These are phyloP conservation scores for Python bivittatus DNA, from an alignment of 2,113 vertebrate species.

Conservation along the genomic window DNA sequence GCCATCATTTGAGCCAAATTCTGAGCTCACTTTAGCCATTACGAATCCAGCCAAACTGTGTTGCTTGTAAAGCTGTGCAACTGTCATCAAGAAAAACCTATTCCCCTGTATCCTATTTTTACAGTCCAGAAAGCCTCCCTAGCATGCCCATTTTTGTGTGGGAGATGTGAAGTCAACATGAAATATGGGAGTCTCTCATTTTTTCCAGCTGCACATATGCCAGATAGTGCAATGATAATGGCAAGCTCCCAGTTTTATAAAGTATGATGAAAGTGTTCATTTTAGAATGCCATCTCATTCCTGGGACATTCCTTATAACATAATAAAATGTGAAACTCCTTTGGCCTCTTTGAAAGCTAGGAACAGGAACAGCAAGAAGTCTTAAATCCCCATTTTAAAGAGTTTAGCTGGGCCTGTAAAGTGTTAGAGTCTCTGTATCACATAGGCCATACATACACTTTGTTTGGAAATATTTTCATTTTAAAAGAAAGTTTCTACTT, in stretches of 20 bases:
- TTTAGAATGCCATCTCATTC: conserved; percentile 62
- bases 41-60: background rate
- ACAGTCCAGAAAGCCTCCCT: conserved; percentile 16
- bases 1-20: background rate
- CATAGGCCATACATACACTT: background rate
- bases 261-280: conserved; percentile 73
- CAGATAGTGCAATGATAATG: conserved; percentile 70
- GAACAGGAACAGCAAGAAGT: background rate
- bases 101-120: conserved; percentile 38
- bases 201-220: conserved; percentile 76
- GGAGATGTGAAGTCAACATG: conserved; percentile 61
- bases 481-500: background rate
- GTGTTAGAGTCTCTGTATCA: background rate
- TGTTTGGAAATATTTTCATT: background rate
- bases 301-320: conserved; percentile 60
- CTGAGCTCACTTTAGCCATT: conserved; percentile 12
- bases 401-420: background rate
- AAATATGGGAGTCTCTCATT: conserved; percentile 69
- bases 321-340: conserved; percentile 54
- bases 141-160: background rate
- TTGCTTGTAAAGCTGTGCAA: background rate
- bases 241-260: conserved; percentile 69
- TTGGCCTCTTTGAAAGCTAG: conserved; percentile 36
- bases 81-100: background rate
- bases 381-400: background rate